Evolutionary conservation across 2,113 vertebrate genomes (phyloP).

Genomic region (Pseudopodoces humilis): DNA sequence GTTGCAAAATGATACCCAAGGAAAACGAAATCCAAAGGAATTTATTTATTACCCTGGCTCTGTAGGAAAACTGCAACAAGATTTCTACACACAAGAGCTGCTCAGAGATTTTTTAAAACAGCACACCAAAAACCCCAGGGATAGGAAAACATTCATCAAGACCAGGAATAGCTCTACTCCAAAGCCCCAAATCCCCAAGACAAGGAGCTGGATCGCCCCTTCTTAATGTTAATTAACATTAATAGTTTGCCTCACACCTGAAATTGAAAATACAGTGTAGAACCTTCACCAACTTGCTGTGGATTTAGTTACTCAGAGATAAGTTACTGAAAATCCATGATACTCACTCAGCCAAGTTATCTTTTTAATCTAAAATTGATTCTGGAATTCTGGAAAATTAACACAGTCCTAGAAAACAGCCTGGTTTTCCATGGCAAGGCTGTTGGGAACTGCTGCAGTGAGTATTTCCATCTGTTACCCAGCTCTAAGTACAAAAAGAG

Average conservation of each 20-base stretch:
- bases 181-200: not conserved
- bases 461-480: not conserved
- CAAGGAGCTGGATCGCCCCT: not conserved
- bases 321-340: not conserved
- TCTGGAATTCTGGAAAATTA: not conserved
- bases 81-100: not conserved
- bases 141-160: fast-evolving
- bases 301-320: not conserved
- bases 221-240: not conserved
- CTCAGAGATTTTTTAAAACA: not conserved
- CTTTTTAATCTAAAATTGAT: not conserved
- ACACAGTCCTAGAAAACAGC: not conserved
- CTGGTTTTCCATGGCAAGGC: not conserved
- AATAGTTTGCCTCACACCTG: not conserved
- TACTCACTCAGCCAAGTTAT: not conserved
- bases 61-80: not conserved
- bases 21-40: not conserved
- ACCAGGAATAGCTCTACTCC: not conserved
- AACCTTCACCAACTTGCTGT: not conserved
- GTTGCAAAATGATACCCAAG: not conserved
- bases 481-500: not conserved
- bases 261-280: not conserved
- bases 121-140: not conserved
- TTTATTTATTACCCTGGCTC: not conserved
- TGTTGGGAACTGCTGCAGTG: not conserved